Evolutionary conservation across 2,888 invertebrate species (phyloP).

Genomic region (Drosophila affinis): DNA sequence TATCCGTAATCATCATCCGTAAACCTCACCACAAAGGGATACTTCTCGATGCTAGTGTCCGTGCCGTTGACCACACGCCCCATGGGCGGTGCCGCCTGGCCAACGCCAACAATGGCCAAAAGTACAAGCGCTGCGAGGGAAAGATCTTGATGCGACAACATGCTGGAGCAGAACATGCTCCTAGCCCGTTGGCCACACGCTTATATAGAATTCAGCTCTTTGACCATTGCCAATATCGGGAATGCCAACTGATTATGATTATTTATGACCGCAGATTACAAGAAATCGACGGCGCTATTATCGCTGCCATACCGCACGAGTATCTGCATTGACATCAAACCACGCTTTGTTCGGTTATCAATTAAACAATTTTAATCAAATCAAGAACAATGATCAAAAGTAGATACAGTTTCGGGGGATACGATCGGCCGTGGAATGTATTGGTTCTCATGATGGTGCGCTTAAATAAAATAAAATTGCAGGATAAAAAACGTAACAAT

Average conservation of each 20-base stretch:
- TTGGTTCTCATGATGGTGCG: constrained; percentile 14
- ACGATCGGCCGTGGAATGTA: constrained; percentile 43
- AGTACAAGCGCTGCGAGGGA: constrained; percentile 30
- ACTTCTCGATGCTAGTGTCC: constrained; percentile 63
- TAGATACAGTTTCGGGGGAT: constrained; percentile 44
- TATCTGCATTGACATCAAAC: constrained; percentile 20
- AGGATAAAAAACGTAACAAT: constrained; percentile 40
- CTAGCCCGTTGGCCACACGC: constrained; percentile 2
- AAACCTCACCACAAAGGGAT: constrained; percentile 76
- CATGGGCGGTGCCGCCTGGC: constrained; percentile 48
- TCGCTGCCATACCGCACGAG: neutral
- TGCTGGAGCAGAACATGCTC: constrained; percentile 15
- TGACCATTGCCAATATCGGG: constrained; percentile 14
- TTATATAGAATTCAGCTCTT: constrained; percentile 32
- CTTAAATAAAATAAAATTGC: constrained; percentile 38
- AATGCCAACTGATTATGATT: constrained; percentile 24
- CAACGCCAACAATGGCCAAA: constrained; percentile 38
- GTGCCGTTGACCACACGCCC: constrained; percentile 82
- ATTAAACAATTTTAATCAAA: constrained; percentile 56
- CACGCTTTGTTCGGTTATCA: constrained; percentile 4
- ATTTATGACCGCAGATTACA: constrained; percentile 48
- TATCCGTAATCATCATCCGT: neutral
- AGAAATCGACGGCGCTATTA: constrained; percentile 26
- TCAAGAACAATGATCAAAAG: constrained; percentile 54
- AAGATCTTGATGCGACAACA: constrained; percentile 26